Evolutionary conservation across 2,113 vertebrate species (phyloP).

Genomic region (Archilochus colubris): DNA sequence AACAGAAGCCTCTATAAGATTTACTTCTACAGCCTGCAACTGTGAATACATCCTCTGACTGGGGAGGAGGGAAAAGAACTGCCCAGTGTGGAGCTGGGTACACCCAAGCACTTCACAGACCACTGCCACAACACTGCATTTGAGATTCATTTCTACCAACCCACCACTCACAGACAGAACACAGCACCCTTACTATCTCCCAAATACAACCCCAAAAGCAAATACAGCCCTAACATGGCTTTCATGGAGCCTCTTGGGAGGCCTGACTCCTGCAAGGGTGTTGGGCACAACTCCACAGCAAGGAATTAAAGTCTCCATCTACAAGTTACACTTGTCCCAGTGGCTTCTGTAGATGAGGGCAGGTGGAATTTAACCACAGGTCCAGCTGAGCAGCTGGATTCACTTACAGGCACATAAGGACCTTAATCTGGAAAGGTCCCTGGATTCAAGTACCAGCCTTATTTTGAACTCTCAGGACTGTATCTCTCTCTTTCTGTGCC

Average conservation of each 20-base stretch:
- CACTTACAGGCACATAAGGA: not conserved
- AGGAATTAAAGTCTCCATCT: not conserved
- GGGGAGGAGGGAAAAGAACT: not conserved
- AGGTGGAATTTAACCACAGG: not conserved
- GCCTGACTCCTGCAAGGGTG: not conserved
- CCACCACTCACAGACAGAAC: not conserved
- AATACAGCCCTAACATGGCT: not conserved
- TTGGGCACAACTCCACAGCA: not conserved
- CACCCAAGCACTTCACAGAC: not conserved
- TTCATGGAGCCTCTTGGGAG: not conserved
- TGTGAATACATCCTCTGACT: not conserved
- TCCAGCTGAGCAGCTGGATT: not conserved
- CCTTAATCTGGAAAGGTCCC: not conserved
- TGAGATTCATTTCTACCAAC: not conserved
- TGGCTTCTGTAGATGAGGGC: not conserved
- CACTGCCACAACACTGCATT: not conserved
- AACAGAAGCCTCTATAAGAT: not conserved
- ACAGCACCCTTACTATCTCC: too few relatives aligned
- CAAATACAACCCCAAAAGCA: not conserved
- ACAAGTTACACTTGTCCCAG: not conserved
- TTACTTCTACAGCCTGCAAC: not conserved
- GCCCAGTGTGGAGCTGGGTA: not conserved
- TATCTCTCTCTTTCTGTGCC: not conserved
- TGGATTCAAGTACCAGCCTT: not conserved
- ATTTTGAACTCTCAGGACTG: not conserved